Evolutionary conservation across 2,113 vertebrate genomes (phyloP), one percentile per base, ranked within the genome.

Genomic region (Emydocephalus ijimae): DNA sequence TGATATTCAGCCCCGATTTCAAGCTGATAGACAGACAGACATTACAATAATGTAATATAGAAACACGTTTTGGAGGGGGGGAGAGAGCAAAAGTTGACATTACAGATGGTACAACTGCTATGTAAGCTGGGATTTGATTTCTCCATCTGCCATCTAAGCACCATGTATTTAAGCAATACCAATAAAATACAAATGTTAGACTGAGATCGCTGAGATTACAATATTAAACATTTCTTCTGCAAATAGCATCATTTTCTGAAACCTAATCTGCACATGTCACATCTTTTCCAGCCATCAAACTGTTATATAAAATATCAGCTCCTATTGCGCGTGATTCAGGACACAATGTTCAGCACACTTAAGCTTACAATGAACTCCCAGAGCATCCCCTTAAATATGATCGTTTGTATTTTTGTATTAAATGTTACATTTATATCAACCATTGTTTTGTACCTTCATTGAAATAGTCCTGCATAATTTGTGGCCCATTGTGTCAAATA

Each of bases 71-170:
- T 39, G 74, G 6, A 4, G 48, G 5, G 26, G 18, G 1, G 18
- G 1, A 15, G 24, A 4, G 24, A 23, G 43, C 18, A 54, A 89
- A 89, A 57, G 18, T 81, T 81, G 43, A 89, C 64, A 89, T 54
- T 45, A 81, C 91, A 92, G 91, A 92, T 85, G 91, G 91, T 54
- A 89, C 52, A 92, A 92, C 39, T 24, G 56, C 61, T 56, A 81
- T 57, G 50, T 92, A 89, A 92, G 87, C 87, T 89, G 91, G 87
- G 91, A 92, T 92, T 92, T 92, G 39, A 92, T 92, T 89, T 89
- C 56, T 89, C 91, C 87, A 92, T 92, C 64, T 92, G 91, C 91
- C 89, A 89, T 92, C 91, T 92, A 92, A 92, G 87, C 64, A 89
- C 39, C 87, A 85, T 89, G 54, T 57, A 92, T 89, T 85, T 92